These are phyloP conservation scores for Trematomus bernacchii DNA, from an alignment of 2,797 vertebrate species.

Conservation along the genomic window DNA sequence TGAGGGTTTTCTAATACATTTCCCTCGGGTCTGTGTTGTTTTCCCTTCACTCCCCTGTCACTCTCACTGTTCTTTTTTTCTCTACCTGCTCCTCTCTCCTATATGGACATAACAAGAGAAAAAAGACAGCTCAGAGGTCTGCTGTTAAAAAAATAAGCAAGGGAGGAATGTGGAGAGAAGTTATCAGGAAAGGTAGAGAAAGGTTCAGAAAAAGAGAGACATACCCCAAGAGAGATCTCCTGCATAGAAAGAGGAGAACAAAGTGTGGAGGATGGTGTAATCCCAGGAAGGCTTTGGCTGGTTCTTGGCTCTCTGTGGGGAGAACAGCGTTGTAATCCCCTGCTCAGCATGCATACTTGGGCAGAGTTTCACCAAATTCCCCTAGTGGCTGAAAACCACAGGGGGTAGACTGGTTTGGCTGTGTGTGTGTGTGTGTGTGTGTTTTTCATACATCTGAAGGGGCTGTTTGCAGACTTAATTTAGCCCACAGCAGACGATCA, in stretches of 20 bases:
- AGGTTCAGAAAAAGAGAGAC: constrained; percentile 30
- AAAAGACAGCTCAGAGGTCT: constrained; percentile 51
- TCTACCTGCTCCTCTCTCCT: constrained; percentile 12
- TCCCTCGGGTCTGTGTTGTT: constrained; percentile 37
- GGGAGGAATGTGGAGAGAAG: constrained; percentile 29
- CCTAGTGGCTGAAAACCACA: constrained; percentile 59
- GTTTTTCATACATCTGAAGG: constrained; percentile 28
- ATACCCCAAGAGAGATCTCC: constrained; percentile 35
- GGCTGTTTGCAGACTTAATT: constrained; percentile 58
- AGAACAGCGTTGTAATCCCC: constrained; percentile 77
- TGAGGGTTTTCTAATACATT: constrained; percentile 55
- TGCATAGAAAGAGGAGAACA: constrained; percentile 33
- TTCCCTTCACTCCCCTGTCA: constrained; percentile 30
- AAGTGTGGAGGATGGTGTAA: constrained; percentile 73
- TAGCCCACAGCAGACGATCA: constrained; percentile 27
- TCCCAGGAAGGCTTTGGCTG: constrained; percentile 78
- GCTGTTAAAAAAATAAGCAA: constrained; percentile 52
- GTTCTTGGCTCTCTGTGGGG: constrained; percentile 72
- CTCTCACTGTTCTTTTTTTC: constrained; percentile 15
- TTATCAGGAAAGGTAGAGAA: constrained; percentile 33
- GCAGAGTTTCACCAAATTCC: constrained; percentile 74
- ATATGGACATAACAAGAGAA: constrained; percentile 39
- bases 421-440: not conserved
- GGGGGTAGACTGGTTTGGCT: constrained; percentile 40
- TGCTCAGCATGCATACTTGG: constrained; percentile 79